phyloP scores from a whole-genome alignment of 2,113 vertebrate species.

The Eulemur macaco region DNA sequence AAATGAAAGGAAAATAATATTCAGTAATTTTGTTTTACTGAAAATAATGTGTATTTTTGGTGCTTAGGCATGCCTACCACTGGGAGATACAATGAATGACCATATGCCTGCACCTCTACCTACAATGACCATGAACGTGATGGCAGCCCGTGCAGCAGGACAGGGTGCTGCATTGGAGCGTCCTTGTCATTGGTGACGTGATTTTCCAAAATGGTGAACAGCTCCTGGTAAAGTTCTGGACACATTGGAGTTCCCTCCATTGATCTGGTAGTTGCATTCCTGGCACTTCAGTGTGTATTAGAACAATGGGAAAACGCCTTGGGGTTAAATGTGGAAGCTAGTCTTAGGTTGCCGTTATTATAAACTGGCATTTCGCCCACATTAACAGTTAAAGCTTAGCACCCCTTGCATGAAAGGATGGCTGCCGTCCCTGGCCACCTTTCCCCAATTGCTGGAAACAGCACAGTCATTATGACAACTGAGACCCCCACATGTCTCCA shows the following conservation, averaged over 20 bases:
- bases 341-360: background rate
- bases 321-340: background rate
- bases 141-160: background rate
- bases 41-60: background rate
- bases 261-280: background rate
- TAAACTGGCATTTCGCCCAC: background rate
- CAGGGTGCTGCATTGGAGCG: background rate
- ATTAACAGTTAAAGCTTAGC: background rate
- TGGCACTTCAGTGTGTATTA: background rate
- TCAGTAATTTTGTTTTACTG: background rate
- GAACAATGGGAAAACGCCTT: background rate
- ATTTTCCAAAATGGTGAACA: background rate
- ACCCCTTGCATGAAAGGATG: background rate
- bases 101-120: background rate
- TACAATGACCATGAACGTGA: background rate
- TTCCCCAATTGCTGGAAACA: background rate
- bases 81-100: background rate
- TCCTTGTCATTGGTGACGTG: background rate
- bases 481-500: no score
- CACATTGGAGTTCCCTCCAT: background rate
- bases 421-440: background rate
- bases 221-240: background rate
- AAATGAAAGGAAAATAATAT: background rate
- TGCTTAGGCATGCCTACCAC: background rate
- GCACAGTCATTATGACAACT: background rate